Evolutionary conservation across 2,113 vertebrate genomes (phyloP).

Genomic region (Salvelinus namaycush): DNA sequence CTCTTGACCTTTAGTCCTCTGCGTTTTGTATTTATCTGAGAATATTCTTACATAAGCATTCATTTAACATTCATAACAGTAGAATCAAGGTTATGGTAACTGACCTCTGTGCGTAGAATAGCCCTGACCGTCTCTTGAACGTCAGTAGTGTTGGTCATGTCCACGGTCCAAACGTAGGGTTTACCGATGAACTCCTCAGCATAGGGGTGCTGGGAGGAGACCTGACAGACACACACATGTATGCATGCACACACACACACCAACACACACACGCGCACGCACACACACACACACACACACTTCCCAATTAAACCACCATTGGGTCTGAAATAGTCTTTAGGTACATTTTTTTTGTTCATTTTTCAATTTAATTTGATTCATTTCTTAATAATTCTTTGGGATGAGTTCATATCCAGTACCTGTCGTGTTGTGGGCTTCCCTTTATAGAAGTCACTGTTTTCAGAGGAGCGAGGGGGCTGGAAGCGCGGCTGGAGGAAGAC

Average conservation of each 20-base stretch:
- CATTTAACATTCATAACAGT: background rate
- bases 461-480: constrained; percentile 62
- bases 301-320: background rate
- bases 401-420: constrained; percentile 35
- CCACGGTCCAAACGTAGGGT: constrained; percentile 73
- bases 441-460: constrained; percentile 69
- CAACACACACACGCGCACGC: background rate
- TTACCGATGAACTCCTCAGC: constrained; percentile 67
- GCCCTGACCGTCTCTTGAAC: constrained; percentile 55
- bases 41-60: background rate
- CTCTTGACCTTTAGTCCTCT: too few relatives aligned
- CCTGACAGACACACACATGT: constrained; percentile 39
- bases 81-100: background rate
- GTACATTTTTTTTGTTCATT: too few relatives aligned
- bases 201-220: constrained; percentile 74
- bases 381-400: background rate
- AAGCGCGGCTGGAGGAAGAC: constrained; percentile 71
- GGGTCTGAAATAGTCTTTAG: too few relatives aligned
- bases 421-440: constrained; percentile 73
- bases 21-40: too few relatives aligned
- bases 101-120: constrained; percentile 63
- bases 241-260: too few relatives aligned
- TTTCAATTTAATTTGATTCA: too few relatives aligned
- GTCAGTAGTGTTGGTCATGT: constrained; percentile 59
- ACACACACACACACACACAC: background rate